Evolutionary conservation across 1,140 invertebrate species (phyloP), one percentile per base, ranked within the genome.

Genomic region (Leptopilina clavipes): DNA sequence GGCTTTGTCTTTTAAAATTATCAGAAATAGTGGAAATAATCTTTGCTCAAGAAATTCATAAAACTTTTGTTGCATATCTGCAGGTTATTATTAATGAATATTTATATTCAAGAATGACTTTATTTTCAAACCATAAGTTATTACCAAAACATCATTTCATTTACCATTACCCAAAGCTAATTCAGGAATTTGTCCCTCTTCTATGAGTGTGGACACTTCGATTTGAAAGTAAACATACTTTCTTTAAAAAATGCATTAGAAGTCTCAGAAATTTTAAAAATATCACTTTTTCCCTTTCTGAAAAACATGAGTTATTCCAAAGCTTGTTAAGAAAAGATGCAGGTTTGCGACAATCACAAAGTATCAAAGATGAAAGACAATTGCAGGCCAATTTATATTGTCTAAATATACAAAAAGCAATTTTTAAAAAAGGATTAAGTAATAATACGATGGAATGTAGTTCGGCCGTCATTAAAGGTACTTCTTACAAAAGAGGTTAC

Each of bases 101-200:
- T 48, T 3, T 75, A 22, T n/a, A 7, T 9, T 56, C 37, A 6
- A 72, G 74, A 40, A 71, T 43, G n/a, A 0, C 25, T 40, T 19
- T 25, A 40, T 76, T 76, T 59, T 17, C 70, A 9, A 14, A 45
- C 9, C 5, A 19, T 0, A 22, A 22, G 0, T 19, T 76, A 12
- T 10, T 45, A 11, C 74, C 48, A 56, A 76, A 76, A 8, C 74
- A 76, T n/a, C 22, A 71, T 8, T 76, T 11, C 71, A 14, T 72
- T 40, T 11, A 11, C n/a, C 70, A 76, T 40, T 71, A 72, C 9
- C 14, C 54, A 3, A 43, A 65, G 10, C 40, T 74, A 40, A 59
- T 56, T 22, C 0, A 22, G 17, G 54, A 56, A 56, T 56, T 56
- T 19, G 54, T 17, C 1, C 18, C 19, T 10, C 2, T 56, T 56